Conservation (phyloP, 2,888 invertebrate genomes). For the Tachina lurida region DNA sequence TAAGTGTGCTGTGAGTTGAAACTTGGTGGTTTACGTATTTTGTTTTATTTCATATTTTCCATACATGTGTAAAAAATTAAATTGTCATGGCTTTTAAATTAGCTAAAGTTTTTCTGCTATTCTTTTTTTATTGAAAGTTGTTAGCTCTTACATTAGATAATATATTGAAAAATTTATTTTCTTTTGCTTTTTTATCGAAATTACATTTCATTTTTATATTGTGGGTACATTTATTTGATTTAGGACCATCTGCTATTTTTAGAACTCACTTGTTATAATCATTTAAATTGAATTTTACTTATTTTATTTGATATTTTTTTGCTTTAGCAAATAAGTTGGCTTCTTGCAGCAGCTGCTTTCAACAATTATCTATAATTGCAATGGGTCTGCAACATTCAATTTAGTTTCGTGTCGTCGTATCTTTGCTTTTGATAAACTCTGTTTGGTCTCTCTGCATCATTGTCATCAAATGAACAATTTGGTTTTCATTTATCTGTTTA, state of each 20-base stretch:
- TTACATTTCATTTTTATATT: conserved; percentile 55
- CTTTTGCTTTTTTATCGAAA: conserved; percentile 1
- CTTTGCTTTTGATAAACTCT: not conserved
- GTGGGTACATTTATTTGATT: conserved; percentile 28
- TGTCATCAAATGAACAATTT: conserved; percentile 27
- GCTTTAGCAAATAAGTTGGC: conserved; percentile 1
- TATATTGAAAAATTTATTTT: not conserved
- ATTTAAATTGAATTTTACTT: conserved; percentile 59
- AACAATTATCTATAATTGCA: conserved; percentile 71
- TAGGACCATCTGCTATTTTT: conserved; percentile 61
- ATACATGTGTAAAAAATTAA: conserved; percentile 14
- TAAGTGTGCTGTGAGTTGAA: not conserved
- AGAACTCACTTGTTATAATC: conserved; percentile 62
- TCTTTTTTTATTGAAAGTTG: not conserved
- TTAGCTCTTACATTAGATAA: conserved; percentile 30
- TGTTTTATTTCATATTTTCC: not conserved
- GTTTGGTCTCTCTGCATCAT: not conserved
- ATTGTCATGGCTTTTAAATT: conserved; percentile 34
- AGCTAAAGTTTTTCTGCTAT: not conserved
- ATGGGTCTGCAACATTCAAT: conserved; percentile 49
- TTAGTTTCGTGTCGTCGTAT: conserved; percentile 8
- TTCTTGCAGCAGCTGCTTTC: conserved; percentile 62
- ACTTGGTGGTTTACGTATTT: not conserved
- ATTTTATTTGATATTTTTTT: conserved; percentile 10
- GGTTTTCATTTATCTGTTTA: conserved; percentile 18